These are phyloP conservation scores for Lycocerus yunnanus DNA, from an alignment of 2,888 invertebrate genomes.

Conservation along the genomic window DNA sequence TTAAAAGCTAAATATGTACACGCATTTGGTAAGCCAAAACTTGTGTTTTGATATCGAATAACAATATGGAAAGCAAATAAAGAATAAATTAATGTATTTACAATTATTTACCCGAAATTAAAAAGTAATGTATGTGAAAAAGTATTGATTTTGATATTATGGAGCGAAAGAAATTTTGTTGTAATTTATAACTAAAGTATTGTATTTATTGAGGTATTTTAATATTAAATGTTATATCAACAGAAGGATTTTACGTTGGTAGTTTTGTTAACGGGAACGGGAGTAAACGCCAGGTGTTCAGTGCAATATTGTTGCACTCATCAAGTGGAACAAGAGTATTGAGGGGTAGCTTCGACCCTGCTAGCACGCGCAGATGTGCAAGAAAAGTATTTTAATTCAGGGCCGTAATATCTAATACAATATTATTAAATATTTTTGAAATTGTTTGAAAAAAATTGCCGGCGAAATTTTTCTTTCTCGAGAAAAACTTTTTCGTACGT, in stretches of 20 bases:
- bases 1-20: background rate
- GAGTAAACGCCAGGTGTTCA: slow-evolving; percentile 38
- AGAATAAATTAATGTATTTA: background rate
- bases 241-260: background rate
- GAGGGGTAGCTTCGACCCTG: slow-evolving; percentile 26
- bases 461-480: background rate
- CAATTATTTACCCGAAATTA: background rate
- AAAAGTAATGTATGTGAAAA: background rate
- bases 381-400: slow-evolving; percentile 17
- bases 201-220: background rate
- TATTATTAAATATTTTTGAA: background rate
- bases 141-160: background rate
- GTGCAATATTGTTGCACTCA: slow-evolving; percentile 35
- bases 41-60: background rate
- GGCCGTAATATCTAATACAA: slow-evolving; percentile 4
- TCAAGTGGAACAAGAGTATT: slow-evolving; percentile 38
- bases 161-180: background rate
- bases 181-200: background rate
- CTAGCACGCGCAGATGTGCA: slow-evolving; percentile 33
- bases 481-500: background rate
- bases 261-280: background rate
- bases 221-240: background rate
- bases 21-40: background rate
- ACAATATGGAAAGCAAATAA: background rate
- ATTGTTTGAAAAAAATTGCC: background rate